These are phyloP conservation scores for Callionymus lyra DNA, from an alignment of 2,113 vertebrate species.

Conservation along the genomic window DNA sequence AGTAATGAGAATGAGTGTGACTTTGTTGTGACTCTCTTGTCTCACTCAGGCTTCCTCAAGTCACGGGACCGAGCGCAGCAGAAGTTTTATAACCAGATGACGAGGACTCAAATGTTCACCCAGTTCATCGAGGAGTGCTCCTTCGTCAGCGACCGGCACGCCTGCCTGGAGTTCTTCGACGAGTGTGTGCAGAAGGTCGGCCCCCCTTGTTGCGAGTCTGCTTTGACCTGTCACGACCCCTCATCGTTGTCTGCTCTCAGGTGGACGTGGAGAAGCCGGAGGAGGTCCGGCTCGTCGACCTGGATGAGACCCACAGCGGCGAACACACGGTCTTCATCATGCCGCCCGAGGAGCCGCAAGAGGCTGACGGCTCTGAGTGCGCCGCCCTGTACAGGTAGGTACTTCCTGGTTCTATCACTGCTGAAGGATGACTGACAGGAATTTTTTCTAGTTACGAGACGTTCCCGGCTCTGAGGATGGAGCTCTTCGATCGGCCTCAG, in stretches of 20 bases:
- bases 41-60: slow-evolving; percentile 76
- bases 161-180: slow-evolving; percentile 87
- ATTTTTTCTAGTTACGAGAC: slow-evolving; percentile 75
- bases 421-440: background rate
- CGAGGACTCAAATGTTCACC: slow-evolving; percentile 87
- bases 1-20: too few species aligned
- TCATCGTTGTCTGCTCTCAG: slow-evolving; percentile 22
- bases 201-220: background rate
- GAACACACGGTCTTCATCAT: slow-evolving; percentile 93
- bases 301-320: slow-evolving; percentile 78
- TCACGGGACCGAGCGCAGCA: slow-evolving; percentile 83
- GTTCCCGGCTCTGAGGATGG: slow-evolving; percentile 72
- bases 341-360: slow-evolving; percentile 78
- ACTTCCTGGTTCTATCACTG: background rate
- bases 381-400: slow-evolving; percentile 82
- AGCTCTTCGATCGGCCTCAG: slow-evolving; percentile 78
- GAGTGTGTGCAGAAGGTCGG: slow-evolving; percentile 84
- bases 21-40: background rate
- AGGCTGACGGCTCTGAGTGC: slow-evolving; percentile 67
- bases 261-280: slow-evolving; percentile 84
- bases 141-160: slow-evolving; percentile 82
- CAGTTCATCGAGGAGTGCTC: slow-evolving; percentile 95
- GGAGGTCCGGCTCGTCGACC: slow-evolving; percentile 71
- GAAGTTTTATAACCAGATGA: slow-evolving; percentile 80
- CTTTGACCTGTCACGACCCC: background rate